Evolutionary conservation across 2,797 vertebrate species (phyloP), one percentile per base, ranked within the genome.

Genomic region (Vipera ursinii): DNA sequence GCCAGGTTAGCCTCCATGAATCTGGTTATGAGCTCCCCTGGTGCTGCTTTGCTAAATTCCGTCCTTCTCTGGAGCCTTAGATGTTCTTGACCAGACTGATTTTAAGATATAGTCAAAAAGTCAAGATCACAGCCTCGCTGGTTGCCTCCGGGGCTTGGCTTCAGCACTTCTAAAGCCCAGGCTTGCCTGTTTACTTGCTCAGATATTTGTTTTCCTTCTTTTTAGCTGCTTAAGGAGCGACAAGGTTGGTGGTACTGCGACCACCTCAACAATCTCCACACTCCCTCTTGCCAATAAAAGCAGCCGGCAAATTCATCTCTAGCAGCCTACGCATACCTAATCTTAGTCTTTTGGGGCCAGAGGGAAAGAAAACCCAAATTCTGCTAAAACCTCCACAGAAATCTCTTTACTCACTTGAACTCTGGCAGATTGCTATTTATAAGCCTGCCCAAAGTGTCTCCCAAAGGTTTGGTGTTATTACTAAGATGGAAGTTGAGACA

Each of bases 221-320:
- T 0, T 24, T 26, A 87, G 51, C 10, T 26, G 53, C 26, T 55
- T 86, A 22, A 38, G 0, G 0, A 89, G 0, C 8, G 7, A 22
- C 48, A 60, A 55, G 9, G 2, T 8, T 59, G 17, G 55, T 59
- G 28, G 44, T 61, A 8, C 22, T 73, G 12, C 8, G 10, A 28
- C 14, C 9, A 90, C 24, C 24, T 73, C 89, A 88, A 93, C 61
- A 93, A 93, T 92, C 55, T 86, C 93, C 91, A 60, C 88, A 94
- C 92, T 86, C 92, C 3, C 6, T 44, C 17, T 61, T n/a, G 69
- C 20, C 13, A 24, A n/a, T 51, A 78, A n/a, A 88, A n/a, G 22
- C 28, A 28, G 60, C 59, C 51, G 48, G 44, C 55, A 14, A 38
- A 38, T 78, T 44, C 56, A 32, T 13, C 51, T 65, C 44, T 82